These are phyloP conservation scores for Heliconius hortense DNA, from an alignment of 2,888 invertebrate species.

Conservation along the genomic window DNA sequence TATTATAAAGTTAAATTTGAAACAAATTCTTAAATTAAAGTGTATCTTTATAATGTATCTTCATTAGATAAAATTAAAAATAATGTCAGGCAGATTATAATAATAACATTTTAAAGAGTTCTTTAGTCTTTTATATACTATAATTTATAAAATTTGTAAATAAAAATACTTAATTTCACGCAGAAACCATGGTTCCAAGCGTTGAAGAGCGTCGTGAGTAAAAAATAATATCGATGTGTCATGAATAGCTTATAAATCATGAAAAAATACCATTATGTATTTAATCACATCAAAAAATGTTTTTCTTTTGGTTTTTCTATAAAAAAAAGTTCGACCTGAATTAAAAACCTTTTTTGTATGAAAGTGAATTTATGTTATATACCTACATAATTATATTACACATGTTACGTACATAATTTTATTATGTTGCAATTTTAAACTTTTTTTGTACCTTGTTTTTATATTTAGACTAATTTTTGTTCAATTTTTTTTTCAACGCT, in stretches of 20 bases:
- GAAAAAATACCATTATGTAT: background rate
- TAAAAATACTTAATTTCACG: slow-evolving; percentile 23
- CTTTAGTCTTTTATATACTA: background rate
- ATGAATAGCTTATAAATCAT: slow-evolving; percentile 8
- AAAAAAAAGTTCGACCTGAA: background rate
- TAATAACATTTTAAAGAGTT: too few relatives aligned
- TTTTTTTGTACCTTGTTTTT: background rate
- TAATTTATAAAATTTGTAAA: background rate
- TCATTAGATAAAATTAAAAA: too few relatives aligned
- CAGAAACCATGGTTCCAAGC: slow-evolving; percentile 81
- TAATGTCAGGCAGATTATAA: too few relatives aligned
- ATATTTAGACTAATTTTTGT: slow-evolving; percentile 38
- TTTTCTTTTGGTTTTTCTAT: background rate
- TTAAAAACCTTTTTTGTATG: background rate
- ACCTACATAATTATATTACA: background rate
- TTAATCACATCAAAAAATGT: background rate
- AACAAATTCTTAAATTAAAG: too few relatives aligned
- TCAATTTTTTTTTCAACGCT: slow-evolving; percentile 51
- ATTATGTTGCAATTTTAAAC: slow-evolving; percentile 13
- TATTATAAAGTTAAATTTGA: too few relatives aligned
- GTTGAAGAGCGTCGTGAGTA: slow-evolving; percentile 78
- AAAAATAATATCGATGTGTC: slow-evolving; percentile 40
- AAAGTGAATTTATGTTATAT: background rate
- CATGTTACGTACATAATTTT: background rate
- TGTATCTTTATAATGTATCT: too few relatives aligned